Conservation (phyloP, 2,113 vertebrate species). For the Petroica traversi region DNA sequence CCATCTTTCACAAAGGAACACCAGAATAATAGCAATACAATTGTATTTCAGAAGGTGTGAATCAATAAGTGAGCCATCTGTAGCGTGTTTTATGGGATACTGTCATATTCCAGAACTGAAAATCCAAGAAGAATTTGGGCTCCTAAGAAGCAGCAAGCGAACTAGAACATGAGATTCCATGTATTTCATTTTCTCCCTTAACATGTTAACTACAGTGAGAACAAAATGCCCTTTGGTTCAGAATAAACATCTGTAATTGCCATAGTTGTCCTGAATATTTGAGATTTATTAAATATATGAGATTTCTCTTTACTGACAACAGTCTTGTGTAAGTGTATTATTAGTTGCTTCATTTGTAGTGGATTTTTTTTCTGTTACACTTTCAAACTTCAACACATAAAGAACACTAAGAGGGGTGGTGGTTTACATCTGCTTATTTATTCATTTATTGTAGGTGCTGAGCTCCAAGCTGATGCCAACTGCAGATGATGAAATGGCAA, state of each 20-base stretch:
- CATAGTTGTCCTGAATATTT: neutral
- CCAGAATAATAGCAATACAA: neutral
- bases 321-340: neutral
- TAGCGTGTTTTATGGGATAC: neutral
- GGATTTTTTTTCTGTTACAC: neutral
- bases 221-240: neutral
- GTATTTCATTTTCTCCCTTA: neutral
- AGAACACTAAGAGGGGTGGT: neutral
- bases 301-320: neutral
- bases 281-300: neutral
- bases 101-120: neutral
- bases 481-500: conserved; percentile 98
- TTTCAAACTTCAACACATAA: neutral
- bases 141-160: neutral
- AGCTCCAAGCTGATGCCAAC: conserved; percentile 99
- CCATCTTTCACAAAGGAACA: neutral
- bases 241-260: neutral
- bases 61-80: neutral
- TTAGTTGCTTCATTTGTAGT: neutral
- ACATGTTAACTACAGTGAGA: neutral
- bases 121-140: neutral
- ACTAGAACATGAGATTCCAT: neutral
- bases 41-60: neutral
- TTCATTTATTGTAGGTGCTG: conserved; percentile 82
- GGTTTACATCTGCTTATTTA: neutral